phyloP scores from a whole-genome alignment of 2,888 invertebrate genomes.

The Byasa hedistus region DNA sequence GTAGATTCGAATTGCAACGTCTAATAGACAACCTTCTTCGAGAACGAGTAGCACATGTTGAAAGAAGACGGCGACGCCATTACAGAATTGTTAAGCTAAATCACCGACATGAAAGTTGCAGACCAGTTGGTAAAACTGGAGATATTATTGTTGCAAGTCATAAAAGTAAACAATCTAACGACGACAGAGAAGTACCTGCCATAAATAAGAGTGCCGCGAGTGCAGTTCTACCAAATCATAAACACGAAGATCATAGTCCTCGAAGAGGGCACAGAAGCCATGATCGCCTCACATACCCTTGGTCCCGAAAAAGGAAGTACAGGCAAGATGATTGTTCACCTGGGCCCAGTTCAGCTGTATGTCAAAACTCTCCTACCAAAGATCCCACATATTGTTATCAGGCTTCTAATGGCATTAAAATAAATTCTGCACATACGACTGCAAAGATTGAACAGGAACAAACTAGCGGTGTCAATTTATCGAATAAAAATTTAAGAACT shows the following conservation, averaged over 20 bases:
- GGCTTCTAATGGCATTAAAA: conserved; percentile 46
- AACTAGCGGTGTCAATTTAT: conserved; percentile 53
- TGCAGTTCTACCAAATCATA: conserved; percentile 44
- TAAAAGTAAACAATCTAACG: conserved; percentile 56
- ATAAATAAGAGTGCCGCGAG: conserved; percentile 55
- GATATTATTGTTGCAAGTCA: conserved; percentile 74
- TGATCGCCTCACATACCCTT: conserved; percentile 47
- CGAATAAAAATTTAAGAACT: conserved; percentile 44
- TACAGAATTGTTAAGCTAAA: conserved; percentile 72
- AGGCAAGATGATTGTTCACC: conserved; percentile 54
- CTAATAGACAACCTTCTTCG: conserved; percentile 67
- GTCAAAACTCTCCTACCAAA: conserved; percentile 44
- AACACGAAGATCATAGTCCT: conserved; percentile 43
- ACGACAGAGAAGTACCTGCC: conserved; percentile 45
- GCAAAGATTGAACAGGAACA: conserved; percentile 35
- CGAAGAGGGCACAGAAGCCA: conserved; percentile 53
- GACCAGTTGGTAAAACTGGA: conserved; percentile 69
- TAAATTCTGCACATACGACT: conserved; percentile 33
- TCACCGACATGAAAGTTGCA: conserved; percentile 66
- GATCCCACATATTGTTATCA: conserved; percentile 65
- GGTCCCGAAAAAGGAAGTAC: conserved; percentile 42
- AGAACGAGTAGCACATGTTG: conserved; percentile 70
- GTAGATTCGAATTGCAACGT: conserved; percentile 64
- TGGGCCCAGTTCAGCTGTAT: conserved; percentile 58
- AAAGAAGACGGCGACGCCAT: conserved; percentile 68